Percentiles rank a stretch among this genome's conserved stretches.
phyloP scores from a whole-genome alignment of 2,113 vertebrate species.

The Regulus satrapa region DNA sequence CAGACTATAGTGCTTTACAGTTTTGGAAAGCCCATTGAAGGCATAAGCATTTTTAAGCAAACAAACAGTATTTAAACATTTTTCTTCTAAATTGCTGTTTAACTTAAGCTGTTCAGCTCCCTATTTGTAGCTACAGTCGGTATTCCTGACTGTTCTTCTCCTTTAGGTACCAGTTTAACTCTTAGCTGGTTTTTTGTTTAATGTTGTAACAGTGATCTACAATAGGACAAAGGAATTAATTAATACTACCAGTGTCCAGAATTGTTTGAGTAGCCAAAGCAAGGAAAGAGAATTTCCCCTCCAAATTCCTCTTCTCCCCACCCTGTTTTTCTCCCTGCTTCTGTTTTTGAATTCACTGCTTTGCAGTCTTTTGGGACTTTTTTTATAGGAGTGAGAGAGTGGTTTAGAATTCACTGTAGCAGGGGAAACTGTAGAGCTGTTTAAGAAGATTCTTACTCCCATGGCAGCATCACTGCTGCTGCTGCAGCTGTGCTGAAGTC shows the following conservation, averaged over 20 bases:
- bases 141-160: background rate
- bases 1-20: background rate
- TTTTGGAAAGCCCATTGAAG: background rate
- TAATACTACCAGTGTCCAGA: background rate
- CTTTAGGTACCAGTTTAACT: background rate
- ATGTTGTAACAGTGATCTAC: background rate
- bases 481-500: background rate
- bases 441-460: background rate
- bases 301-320: background rate
- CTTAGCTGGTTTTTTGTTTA: background rate
- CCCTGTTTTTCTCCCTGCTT: rapidly evolving
- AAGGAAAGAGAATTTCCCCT: background rate
- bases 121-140: background rate
- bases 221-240: background rate
- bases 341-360: background rate
- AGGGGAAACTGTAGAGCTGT: background rate
- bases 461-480: background rate
- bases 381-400: background rate
- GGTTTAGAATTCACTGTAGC: background rate
- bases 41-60: background rate
- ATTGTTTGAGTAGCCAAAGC: background rate
- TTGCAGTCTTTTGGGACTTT: background rate
- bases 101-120: background rate
- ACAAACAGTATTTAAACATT: background rate
- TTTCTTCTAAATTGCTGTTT: background rate